phyloP scores from a whole-genome alignment of 2,888 invertebrate genomes.

The Conomelus anceps region DNA sequence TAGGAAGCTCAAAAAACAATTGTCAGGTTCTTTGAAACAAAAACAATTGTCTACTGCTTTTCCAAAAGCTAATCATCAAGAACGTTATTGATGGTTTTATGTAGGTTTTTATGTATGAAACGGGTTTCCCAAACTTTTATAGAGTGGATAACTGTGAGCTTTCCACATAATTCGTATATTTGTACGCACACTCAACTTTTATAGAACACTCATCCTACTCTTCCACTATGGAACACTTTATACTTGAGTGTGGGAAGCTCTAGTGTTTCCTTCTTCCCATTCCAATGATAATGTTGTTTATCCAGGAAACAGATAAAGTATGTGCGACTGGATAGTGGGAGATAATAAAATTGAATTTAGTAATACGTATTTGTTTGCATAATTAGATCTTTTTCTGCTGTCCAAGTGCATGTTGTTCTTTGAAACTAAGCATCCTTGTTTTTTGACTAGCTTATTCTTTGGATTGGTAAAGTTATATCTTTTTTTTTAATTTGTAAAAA shows the following conservation, averaged over 20 bases:
- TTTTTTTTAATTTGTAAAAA: no score
- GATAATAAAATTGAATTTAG: background rate
- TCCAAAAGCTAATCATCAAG: no score
- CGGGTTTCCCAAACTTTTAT: background rate
- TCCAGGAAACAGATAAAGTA: background rate
- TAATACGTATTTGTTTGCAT: background rate
- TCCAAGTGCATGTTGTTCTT: background rate
- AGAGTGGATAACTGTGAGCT: background rate
- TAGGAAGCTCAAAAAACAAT: no score
- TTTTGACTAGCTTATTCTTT: no score
- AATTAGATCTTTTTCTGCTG: background rate
- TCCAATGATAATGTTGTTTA: background rate
- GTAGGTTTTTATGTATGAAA: background rate
- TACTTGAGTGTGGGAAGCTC: background rate
- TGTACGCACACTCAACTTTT: background rate
- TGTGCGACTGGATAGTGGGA: background rate
- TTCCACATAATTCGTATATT: background rate
- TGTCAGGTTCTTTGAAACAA: no score
- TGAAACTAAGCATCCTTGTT: background rate
- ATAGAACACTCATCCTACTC: background rate
- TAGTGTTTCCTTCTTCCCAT: background rate
- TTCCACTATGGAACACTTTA: no score
- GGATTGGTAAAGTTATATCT: no score
- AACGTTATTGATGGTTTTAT: background rate
- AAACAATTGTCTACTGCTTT: no score